Conservation (phyloP, 1,140 invertebrate genomes). For the Contarinia nasturtii region DNA sequence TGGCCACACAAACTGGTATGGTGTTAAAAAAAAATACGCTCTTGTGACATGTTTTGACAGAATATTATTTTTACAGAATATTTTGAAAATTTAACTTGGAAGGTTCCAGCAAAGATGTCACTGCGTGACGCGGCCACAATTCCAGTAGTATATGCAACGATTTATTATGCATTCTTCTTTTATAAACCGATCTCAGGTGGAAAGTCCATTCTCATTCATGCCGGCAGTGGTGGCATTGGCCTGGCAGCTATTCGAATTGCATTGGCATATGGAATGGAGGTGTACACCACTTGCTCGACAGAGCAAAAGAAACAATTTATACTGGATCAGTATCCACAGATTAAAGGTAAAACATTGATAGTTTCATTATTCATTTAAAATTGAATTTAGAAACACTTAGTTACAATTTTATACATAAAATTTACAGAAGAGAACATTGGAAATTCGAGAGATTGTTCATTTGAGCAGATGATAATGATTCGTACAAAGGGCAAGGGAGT, state of each 20-base stretch:
- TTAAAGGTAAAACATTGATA: conserved; percentile 25
- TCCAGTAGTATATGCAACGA: conserved; percentile 70
- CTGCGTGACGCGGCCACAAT: conserved; percentile 76
- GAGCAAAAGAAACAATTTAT: conserved; percentile 56
- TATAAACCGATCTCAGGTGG: conserved; percentile 40
- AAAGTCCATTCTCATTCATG: conserved; percentile 63
- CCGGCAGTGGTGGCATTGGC: conserved; percentile 77
- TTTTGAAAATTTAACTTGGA: conserved; percentile 35
- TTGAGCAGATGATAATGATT: conserved; percentile 34
- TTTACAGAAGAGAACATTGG: conserved; percentile 33
- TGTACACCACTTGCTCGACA: conserved; percentile 58
- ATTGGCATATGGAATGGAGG: conserved; percentile 42
- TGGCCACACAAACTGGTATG: background rate
- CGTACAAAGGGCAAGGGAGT: conserved; percentile 41
- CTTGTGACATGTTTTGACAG: too few relatives aligned
- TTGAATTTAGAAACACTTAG: background rate
- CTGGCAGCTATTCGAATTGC: conserved; percentile 68
- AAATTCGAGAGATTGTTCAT: conserved; percentile 38
- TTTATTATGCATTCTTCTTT: conserved; percentile 59
- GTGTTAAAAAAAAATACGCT: background rate
- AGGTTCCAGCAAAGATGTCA: conserved; percentile 63
- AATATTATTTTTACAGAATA: conserved; percentile 5
- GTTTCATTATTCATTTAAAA: background rate
- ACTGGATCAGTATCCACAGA: conserved; percentile 46
- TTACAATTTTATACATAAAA: conserved; percentile 1